Evolutionary conservation across 2,113 vertebrate species (phyloP).

Genomic region (Osmerus mordax): DNA sequence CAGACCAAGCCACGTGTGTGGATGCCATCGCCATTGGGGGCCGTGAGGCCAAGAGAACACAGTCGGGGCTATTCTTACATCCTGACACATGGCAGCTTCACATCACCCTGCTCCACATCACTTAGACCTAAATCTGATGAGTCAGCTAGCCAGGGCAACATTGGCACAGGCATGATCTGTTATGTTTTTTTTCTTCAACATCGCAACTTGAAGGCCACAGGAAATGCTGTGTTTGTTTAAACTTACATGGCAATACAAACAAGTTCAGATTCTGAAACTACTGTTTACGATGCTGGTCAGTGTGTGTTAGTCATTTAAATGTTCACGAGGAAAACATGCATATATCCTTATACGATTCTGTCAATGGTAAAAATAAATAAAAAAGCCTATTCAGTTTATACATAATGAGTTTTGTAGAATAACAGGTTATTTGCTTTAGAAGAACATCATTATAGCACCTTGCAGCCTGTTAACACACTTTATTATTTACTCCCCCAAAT

Average conservation of each 20-base stretch:
- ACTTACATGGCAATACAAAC: too few species aligned
- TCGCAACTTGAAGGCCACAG: background rate
- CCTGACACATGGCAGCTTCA: constrained; percentile 49
- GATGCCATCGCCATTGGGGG: constrained; percentile 43
- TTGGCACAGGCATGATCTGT: constrained; percentile 11
- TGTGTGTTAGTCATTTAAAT: too few species aligned
- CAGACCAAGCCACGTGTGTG: constrained; percentile 51
- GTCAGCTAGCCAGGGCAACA: constrained; percentile 54
- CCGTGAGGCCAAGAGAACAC: constrained; percentile 52
- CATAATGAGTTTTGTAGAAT: too few species aligned
- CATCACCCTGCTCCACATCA: constrained; percentile 10
- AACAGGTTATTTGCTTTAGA: too few species aligned
- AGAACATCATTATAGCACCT: background rate
- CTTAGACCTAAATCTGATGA: constrained; percentile 50
- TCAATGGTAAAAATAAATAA: too few species aligned
- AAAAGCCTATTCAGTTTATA: too few species aligned
- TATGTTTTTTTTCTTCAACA: background rate
- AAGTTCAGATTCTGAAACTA: too few species aligned
- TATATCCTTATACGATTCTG: too few species aligned
- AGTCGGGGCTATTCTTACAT: constrained; percentile 60
- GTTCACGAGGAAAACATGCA: too few species aligned
- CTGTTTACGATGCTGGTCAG: too few species aligned
- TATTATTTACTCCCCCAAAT: constrained; percentile 24
- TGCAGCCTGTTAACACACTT: constrained; percentile 2
- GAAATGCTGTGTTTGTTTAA: background rate